phyloP scores from a whole-genome alignment of 2,113 vertebrate genomes.

The Atherinomorus stipes region DNA sequence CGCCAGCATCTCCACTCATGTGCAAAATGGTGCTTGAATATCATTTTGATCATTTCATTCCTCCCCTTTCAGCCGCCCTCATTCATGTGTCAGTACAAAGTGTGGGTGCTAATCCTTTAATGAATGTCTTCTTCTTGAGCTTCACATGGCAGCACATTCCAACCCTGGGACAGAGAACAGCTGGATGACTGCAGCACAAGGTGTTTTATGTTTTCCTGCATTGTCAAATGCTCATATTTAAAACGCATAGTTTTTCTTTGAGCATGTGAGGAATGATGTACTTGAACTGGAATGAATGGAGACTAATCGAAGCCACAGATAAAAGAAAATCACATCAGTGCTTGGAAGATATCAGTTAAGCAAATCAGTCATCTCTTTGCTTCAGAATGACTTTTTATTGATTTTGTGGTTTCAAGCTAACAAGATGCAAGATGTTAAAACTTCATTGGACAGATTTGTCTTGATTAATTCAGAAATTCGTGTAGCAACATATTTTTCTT shows the following conservation, averaged over 20 bases:
- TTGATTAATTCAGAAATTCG: constrained; percentile 12
- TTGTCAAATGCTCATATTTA: constrained; percentile 55
- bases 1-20: constrained; percentile 73
- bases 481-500: constrained; percentile 23
- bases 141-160: constrained; percentile 73
- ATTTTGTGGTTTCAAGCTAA: constrained; percentile 32
- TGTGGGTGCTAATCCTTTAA: constrained; percentile 72
- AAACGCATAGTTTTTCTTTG: constrained; percentile 29
- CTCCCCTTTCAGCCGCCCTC: constrained; percentile 68
- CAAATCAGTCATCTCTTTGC: constrained; percentile 20
- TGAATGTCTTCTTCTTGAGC: constrained; percentile 68
- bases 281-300: constrained; percentile 15
- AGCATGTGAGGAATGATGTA: constrained; percentile 26
- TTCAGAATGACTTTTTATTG: constrained; percentile 23
- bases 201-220: constrained; percentile 60
- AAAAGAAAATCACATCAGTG: constrained; percentile 12
- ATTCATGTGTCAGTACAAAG: constrained; percentile 76
- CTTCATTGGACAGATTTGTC: constrained; percentile 23
- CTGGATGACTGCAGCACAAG: constrained; percentile 48
- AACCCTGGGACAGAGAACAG: constrained; percentile 55
- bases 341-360: constrained; percentile 9
- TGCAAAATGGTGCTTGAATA: constrained; percentile 72
- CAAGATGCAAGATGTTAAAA: constrained; percentile 22
- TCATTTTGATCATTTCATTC: constrained; percentile 71
- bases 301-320: constrained; percentile 11